Percentiles rank a stretch among this genome's conserved stretches.
These are phyloP conservation scores for Cecidostiba fungosa DNA, from an alignment of 2,888 invertebrate genomes.

Conservation along the genomic window DNA sequence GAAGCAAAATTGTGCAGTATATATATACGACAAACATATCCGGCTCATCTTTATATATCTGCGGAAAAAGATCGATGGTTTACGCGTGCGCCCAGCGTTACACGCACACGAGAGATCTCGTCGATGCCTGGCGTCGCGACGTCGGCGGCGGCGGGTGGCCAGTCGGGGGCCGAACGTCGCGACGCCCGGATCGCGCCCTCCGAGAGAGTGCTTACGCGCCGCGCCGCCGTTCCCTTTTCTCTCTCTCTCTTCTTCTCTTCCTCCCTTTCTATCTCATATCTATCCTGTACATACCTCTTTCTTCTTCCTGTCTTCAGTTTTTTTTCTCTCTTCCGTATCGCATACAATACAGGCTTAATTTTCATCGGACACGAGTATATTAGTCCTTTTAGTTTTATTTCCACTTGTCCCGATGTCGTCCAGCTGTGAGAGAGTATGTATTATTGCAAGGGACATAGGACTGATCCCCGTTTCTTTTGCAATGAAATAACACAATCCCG, in stretches of 20 bases:
- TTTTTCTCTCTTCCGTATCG: neutral
- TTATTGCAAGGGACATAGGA: neutral
- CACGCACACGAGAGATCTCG: neutral
- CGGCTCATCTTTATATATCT: slow-evolving; percentile 11
- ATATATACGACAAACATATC: too few relatives aligned
- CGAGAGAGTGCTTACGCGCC: slow-evolving; percentile 15
- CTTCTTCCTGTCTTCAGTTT: neutral
- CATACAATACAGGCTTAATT: too few relatives aligned
- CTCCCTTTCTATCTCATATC: neutral
- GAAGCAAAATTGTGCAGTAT: too few relatives aligned
- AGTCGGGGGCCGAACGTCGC: slow-evolving; percentile 63
- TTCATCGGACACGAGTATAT: too few relatives aligned
- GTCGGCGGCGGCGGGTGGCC: neutral
- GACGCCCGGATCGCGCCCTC: slow-evolving; percentile 59
- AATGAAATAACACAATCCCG: neutral
- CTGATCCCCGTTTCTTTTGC: neutral
- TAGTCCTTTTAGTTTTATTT: too few relatives aligned
- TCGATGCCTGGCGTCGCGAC: slow-evolving; percentile 38
- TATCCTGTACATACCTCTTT: neutral
- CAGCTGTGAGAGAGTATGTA: neutral
- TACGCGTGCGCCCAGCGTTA: slow-evolving; percentile 3
- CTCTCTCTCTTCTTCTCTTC: slow-evolving; percentile 26
- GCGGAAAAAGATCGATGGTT: slow-evolving; percentile 35
- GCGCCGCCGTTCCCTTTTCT: slow-evolving; percentile 22
- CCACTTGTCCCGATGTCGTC: neutral